A percentile compares a stretch with the other conserved stretches of the same genome.
These are phyloP conservation scores for Mormyrops boulengeri DNA, from an alignment of 2,797 vertebrate genomes.

Conservation along the genomic window DNA sequence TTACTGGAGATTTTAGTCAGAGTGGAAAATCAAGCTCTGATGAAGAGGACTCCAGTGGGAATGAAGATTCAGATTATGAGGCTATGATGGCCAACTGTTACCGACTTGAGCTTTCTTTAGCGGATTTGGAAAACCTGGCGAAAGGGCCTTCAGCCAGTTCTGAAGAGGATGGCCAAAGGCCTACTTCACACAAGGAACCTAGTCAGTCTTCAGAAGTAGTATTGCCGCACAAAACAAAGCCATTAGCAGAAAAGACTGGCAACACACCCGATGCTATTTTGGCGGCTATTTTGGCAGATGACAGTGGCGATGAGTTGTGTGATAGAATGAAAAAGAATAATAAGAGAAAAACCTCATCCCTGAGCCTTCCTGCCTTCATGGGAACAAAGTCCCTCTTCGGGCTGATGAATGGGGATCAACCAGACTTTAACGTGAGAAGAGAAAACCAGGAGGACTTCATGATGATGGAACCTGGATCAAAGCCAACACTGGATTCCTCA, in stretches of 20 bases:
- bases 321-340: constrained; percentile 32
- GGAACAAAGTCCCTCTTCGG: constrained; percentile 61
- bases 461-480: constrained; percentile 31
- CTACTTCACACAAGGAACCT: constrained; percentile 18
- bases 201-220: constrained; percentile 13
- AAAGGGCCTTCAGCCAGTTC: constrained; percentile 25
- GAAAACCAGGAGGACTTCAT: neutral
- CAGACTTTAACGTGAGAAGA: neutral
- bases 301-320: constrained; percentile 47
- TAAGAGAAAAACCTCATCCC: constrained; percentile 31
- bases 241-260: constrained; percentile 40
- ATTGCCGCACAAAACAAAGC: constrained; percentile 20
- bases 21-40: constrained; percentile 18
- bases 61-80: constrained; percentile 70
- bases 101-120: constrained; percentile 66
- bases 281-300: constrained; percentile 64
- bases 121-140: constrained; percentile 68
- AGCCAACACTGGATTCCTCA: constrained; percentile 22
- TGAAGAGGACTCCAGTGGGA: constrained; percentile 29
- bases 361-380: constrained; percentile 70
- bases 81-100: constrained; percentile 72
- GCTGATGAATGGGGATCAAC: constrained; percentile 24
- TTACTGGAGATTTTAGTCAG: neutral
- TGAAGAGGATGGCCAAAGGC: constrained; percentile 13
- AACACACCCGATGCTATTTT: constrained; percentile 75